Percentiles rank a stretch among this genome's conserved stretches.
Evolutionary conservation across 2,113 vertebrate species (phyloP).

Genomic region (Regulus satrapa): DNA sequence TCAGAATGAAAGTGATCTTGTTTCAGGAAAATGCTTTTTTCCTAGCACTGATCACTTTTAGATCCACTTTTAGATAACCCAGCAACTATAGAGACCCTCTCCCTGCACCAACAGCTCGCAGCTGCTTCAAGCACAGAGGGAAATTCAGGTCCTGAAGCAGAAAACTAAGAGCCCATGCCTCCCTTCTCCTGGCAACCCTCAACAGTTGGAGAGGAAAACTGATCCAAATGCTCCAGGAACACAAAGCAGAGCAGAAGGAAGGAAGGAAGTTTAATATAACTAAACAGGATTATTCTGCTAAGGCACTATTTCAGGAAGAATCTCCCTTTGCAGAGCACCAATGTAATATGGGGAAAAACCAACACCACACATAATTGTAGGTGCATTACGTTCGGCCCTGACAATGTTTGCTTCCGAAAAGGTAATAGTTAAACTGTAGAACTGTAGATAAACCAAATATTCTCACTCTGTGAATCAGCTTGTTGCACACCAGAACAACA

Average conservation of each 20-base stretch:
- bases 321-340: background rate
- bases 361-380: background rate
- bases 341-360: fast-evolving
- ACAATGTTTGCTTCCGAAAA: background rate
- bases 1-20: background rate
- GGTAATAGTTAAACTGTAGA: background rate
- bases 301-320: background rate
- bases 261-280: background rate
- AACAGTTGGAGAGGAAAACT: background rate
- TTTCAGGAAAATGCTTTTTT: background rate
- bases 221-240: background rate
- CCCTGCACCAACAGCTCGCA: fast-evolving
- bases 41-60: background rate
- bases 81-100: background rate
- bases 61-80: background rate
- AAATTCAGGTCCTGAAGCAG: background rate
- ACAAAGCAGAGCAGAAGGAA: background rate
- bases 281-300: background rate
- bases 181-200: background rate
- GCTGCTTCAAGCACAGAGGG: background rate
- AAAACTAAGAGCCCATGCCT: background rate
- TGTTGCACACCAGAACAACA: background rate
- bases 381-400: background rate
- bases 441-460: background rate
- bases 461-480: background rate